Percentiles rank a stretch among this genome's conserved stretches.
Evolutionary conservation across 2,113 vertebrate species (phyloP).

Genomic region (Corydoras sp.): DNA sequence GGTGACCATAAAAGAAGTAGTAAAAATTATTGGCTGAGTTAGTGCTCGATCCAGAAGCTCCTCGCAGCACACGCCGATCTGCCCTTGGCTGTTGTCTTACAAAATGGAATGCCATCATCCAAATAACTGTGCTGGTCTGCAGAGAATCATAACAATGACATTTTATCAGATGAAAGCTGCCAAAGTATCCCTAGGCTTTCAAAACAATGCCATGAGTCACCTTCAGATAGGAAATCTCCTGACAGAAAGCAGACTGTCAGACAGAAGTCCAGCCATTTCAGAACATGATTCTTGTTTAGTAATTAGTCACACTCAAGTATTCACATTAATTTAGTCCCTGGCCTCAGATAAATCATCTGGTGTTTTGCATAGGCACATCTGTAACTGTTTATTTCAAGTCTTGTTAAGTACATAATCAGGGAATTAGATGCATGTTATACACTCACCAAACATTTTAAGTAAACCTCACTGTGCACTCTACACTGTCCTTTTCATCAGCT

Average conservation of each 20-base stretch:
- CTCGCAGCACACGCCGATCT: constrained; percentile 10
- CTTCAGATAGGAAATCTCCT: constrained; percentile 19
- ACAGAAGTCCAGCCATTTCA: constrained; percentile 22
- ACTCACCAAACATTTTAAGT: neutral
- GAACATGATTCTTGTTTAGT: constrained; percentile 25
- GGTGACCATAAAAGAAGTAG: neutral
- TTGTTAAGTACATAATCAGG: constrained; percentile 7
- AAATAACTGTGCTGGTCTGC: constrained; percentile 18
- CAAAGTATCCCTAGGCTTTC: constrained; percentile 26
- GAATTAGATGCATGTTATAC: neutral
- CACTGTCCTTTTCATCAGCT: no score
- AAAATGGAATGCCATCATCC: constrained; percentile 17
- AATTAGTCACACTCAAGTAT: constrained; percentile 38
- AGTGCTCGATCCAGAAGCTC: neutral
- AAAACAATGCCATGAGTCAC: constrained; percentile 31
- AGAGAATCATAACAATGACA: constrained; percentile 32
- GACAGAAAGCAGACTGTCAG: constrained; percentile 3
- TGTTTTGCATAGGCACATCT: constrained; percentile 36
- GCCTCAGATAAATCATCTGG: constrained; percentile 29
- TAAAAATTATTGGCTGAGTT: neutral
- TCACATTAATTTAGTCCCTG: constrained; percentile 33
- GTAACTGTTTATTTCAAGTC: constrained; percentile 33
- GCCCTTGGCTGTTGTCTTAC: constrained; percentile 9
- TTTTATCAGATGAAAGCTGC: constrained; percentile 30
- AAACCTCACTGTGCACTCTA: no score